Evolutionary conservation across 1,140 invertebrate genomes (phyloP), one percentile per base, ranked within the genome.

Genomic region (Cyclina sinensis): DNA sequence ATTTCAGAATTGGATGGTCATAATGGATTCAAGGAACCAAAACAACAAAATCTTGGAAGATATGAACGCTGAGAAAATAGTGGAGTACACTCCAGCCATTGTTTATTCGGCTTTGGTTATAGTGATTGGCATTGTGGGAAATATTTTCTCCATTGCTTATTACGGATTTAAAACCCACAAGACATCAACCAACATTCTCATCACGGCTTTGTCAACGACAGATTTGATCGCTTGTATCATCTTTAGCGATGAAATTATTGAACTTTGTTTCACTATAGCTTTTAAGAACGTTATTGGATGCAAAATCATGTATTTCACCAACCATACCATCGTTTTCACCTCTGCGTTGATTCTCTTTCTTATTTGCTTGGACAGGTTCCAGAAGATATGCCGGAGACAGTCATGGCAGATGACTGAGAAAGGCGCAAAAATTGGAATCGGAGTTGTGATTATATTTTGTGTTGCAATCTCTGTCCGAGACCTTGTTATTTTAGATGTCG

Each of bases 201-300:
- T 73, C 5, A n/a, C 68, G 4, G 24, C 12, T 35, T 39, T 73
- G n/a, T 14, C 68, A 32, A 32, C n/a, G 12, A 11, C 37, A 39
- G 68, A 73, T 11, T 32, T 73, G n/a, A 32, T 32, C 4, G 30
- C 68, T 5, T 73, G 68, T 37, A 9, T 73, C 24, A 9, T 73
- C 30, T 73, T 73, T 32, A 32, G 14, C 35, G 68, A 73, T 30
- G 68, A 73, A 73, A 73, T 73, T 14, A 35, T 73, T 39, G 68
- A 73, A 39, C 24, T 73, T 7, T 73, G 68, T 73, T 73, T 11
- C n/a, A 73, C 68, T 5, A 7, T 73, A 73, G 35, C 24, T 9
- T 73, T 35, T 32, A 7, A n/a, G 35, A 73, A 30, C 30, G 30
- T 18, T 32, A n/a, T 39, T 32, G 68, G 30, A 3, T 73, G 68